Base-by-base conservation (phyloP, 2,888 invertebrate genomes). In the Andrena bucephala region DNA sequence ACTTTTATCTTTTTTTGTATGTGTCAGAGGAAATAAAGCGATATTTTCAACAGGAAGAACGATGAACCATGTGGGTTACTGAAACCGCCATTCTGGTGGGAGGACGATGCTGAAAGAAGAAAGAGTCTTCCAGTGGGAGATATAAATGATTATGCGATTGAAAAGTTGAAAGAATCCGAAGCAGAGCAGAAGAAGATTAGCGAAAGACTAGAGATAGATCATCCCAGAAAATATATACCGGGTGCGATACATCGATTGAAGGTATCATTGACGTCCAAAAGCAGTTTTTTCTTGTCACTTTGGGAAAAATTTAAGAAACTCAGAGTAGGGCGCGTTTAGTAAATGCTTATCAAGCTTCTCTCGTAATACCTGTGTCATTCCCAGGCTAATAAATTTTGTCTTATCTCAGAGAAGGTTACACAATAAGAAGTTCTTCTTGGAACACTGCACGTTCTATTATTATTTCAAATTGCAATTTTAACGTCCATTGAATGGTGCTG, bases 171-270 rank as follows among this genome's bases (percentile, higher is more conserved):
- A 20, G 27, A 52, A 2, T 2, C 16, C 16, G 42, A 50, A 2
- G 8, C 27, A 0, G n/a, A 33, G 1, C 29, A 16, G 16, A 24
- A 1, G 16, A 77, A 77, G 24, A 16, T 77, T 8, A 71, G 52
- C 42, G 77, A 81, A n/a, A 59, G 2, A 8, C 29, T 67, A 10
- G 10, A 59, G 2, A 20, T 83, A 27, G 72, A 83, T 60, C 27
- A 75, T 69, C 68, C 80, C 3, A 52, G 2, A n/a, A 76, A 69
- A 20, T 76, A 83, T 20, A 59, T 63, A 29, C 82, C 75, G 5
- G 74, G 57, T 10, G 52, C 27, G 5, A 79, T 74, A 27, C 70
- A 70, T 29, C 60, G 52, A 29, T 10, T 33, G 0, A 48, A 54
- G 67, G 70, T 66, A 71, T 13, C 8, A 8, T 4, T 8, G 20